A percentile compares a stretch with the other conserved stretches of the same genome.
Evolutionary conservation across 2,113 vertebrate species (phyloP).

Genomic region (Dicaeum eximium): DNA sequence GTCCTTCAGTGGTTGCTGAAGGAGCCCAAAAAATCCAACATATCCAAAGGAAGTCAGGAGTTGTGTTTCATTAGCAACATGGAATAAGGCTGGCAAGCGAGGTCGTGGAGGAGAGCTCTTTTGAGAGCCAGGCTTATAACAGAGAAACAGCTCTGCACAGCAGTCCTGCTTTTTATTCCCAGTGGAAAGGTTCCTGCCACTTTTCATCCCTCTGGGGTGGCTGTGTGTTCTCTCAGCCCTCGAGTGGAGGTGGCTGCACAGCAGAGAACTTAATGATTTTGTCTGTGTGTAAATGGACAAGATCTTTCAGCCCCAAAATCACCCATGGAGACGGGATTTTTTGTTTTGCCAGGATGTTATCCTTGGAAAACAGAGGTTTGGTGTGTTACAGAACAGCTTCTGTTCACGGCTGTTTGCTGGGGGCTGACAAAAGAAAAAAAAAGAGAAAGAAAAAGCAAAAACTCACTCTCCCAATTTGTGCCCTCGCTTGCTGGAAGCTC

Average conservation of each 20-base stretch:
- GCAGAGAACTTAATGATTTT: neutral
- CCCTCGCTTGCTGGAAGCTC: neutral
- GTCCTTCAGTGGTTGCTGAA: neutral
- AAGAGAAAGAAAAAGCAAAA: neutral
- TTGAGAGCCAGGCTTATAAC: neutral
- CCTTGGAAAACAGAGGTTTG: neutral
- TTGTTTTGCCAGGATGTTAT: neutral
- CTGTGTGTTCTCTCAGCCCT: neutral
- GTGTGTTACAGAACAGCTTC: fast-evolving
- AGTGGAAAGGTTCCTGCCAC: neutral
- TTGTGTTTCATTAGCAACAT: neutral
- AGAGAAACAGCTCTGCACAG: neutral
- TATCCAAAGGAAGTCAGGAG: neutral
- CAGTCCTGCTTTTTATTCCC: neutral
- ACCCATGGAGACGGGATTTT: neutral
- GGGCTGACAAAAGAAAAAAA: neutral
- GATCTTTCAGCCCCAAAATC: neutral
- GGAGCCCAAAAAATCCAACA: neutral
- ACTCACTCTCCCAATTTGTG: neutral
- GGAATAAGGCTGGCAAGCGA: neutral
- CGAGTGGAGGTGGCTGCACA: neutral
- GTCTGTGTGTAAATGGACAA: neutral
- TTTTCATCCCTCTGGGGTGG: neutral
- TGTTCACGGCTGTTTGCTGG: neutral
- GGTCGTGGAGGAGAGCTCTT: neutral